Conservation (phyloP, 2,797 vertebrate species). For the Phalloptychus januarius region DNA sequence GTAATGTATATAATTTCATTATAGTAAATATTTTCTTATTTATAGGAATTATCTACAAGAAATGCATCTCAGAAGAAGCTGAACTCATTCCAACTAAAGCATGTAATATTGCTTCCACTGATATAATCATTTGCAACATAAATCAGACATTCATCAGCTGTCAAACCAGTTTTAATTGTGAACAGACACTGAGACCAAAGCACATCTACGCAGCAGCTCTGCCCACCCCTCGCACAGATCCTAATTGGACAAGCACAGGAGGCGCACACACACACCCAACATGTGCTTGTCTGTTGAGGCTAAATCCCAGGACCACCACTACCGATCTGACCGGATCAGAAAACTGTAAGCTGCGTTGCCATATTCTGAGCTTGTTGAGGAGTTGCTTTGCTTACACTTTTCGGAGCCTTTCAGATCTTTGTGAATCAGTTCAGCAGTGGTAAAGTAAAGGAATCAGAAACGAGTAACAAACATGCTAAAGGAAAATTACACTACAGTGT, state of each 20-base stretch:
- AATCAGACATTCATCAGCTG: background rate
- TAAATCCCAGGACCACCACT: conserved; percentile 61
- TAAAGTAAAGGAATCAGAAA: conserved; percentile 45
- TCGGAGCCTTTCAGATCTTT: conserved; percentile 63
- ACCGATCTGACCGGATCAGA: conserved; percentile 63
- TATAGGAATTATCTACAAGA: background rate
- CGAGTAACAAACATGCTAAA: conserved; percentile 57
- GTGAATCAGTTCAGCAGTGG: conserved; percentile 40
- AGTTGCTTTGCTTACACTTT: conserved; percentile 54
- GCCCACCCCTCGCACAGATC: conserved; percentile 70
- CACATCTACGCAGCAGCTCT: conserved; percentile 73
- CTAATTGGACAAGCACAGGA: conserved; percentile 65
- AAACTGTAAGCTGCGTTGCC: conserved; percentile 58
- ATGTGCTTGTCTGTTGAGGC: conserved; percentile 32
- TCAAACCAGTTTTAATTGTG: conserved; percentile 15
- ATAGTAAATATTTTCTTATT: background rate
- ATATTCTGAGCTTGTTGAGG: background rate
- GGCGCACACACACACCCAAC: conserved; percentile 21
- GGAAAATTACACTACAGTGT: conserved; percentile 48
- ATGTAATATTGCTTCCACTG: background rate
- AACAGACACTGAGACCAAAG: conserved; percentile 52
- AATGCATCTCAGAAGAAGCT: background rate
- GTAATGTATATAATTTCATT: background rate
- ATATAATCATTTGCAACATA: conserved; percentile 10
- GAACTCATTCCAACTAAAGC: background rate